Evolutionary conservation across 1,140 invertebrate genomes (phyloP), one percentile per base, ranked within the genome.

Genomic region (Drosophila mayri): DNA sequence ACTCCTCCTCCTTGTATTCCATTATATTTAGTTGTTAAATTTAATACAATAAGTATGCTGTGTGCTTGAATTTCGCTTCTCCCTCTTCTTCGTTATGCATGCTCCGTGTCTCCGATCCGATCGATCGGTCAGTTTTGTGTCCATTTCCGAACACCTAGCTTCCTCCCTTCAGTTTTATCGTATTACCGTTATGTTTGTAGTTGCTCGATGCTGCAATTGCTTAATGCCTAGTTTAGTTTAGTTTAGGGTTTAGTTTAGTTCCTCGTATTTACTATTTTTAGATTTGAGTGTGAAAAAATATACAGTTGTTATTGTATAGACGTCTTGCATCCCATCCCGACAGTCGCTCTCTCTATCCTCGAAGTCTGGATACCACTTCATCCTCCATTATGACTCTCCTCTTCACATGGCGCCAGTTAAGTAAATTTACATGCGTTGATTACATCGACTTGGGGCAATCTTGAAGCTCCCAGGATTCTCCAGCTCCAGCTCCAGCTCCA

Each of bases 211-310:
- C 25, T 78, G 70, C 47, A 44, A 46, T 81, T 25, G 55, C 79
- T 63, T 65, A 77, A 58, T 67, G 35, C 74, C 54, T 70, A 61
- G 55, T 54, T 50, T 50, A 47, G 16, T 47, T 47, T 47, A 50
- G n/a, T 49, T 61, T 61, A 50, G 35, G 28, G 35, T 68, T 72
- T 71, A 72, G 50, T 72, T 72, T 54, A 55, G 35, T 55, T 55
- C 32, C 52, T 83, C 62, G 55, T 88, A 83, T 88, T 87, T 84
- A 84, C 76, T 84, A 84, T 47, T 72, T 72, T 60, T 88, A 80
- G 80, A 84, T 75, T 88, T 87, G 77, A 88, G 84, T 87, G 84
- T 87, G 84, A 82, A 87, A 87, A 87, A 87, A 87, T 87, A 87
- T 87, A 87, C 84, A 87, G 67, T 83, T 87, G 67, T 88, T 87